Evolutionary conservation across 2,797 vertebrate genomes (phyloP), one percentile per base, ranked within the genome.

Genomic region (Alca torda): DNA sequence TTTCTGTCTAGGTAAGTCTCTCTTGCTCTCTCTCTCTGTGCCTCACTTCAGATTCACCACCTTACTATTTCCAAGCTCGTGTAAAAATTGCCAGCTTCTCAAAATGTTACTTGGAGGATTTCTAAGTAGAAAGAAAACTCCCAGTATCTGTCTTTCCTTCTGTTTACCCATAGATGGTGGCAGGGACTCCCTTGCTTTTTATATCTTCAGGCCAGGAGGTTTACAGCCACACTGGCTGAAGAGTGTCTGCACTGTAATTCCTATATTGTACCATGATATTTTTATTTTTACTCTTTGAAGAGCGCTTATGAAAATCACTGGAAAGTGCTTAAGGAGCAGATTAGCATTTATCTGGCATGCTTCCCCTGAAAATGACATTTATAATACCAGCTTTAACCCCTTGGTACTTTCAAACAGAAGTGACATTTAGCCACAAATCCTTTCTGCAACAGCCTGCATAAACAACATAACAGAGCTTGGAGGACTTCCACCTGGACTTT

Each of bases 341-440:
- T 95, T 95, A 96, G 28, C 56, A 92, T 96, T 95, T 93, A 79
- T 87, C 78, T 93, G 83, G 73, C 35, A 78, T 48, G 63, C 31
- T 82, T 84, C 16, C 46, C 31, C 65, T 84, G 70, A 80, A 92
- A 90, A 77, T 51, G 60, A 93, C 91, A 95, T 97, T 96, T 95
- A 87, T 79, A 91, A 89, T 95, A 93, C 68, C 80, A 85, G 51
- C 53, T 87, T 95, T 97, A 97, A 97, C 93, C 94, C 87, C 76
- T 94, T 93, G 63, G 39, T 80, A 67, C 53, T 85, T 92, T 80
- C 65, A 90, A 87, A 81, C 5, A 61, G 75, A 84, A 96, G 9
- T 84, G 82, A 93, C 84, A 94, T 96, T 96, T 87, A 90, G 53
- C 48, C 72, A 74, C 31, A 95, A 91, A 87, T 80, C 76, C 59